A percentile compares a stretch with the other conserved stretches of the same genome.
Evolutionary conservation across 2,888 invertebrate species (phyloP).

Genomic region (Sylvicola cinctus): DNA sequence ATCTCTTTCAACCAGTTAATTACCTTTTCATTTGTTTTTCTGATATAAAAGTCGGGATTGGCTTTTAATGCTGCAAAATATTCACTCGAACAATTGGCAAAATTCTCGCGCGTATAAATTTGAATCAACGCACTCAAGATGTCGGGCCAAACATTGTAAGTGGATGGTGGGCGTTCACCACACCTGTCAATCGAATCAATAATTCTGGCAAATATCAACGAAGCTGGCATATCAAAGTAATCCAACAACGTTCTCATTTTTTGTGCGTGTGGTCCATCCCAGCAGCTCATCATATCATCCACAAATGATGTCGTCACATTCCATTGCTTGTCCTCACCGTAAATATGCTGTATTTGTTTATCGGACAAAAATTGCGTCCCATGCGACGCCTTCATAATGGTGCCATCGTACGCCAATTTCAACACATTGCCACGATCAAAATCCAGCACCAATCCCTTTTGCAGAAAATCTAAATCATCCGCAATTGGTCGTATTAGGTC

Average conservation of each 20-base stretch:
- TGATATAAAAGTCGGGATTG: conserved; percentile 35
- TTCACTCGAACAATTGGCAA: conserved; percentile 30
- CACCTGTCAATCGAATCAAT: conserved; percentile 39
- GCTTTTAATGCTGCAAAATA: conserved; percentile 39
- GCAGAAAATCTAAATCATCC: conserved; percentile 39
- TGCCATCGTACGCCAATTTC: conserved; percentile 36
- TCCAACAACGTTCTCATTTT: conserved; percentile 44
- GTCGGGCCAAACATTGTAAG: conserved; percentile 42
- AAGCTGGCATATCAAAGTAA: conserved; percentile 49
- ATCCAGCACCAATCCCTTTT: conserved; percentile 53
- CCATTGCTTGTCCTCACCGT: conserved; percentile 37
- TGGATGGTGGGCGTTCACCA: conserved; percentile 12
- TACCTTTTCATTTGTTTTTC: conserved; percentile 29
- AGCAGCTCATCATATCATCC: conserved; percentile 32
- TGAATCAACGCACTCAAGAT: conserved; percentile 35
- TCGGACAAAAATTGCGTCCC: conserved; percentile 35
- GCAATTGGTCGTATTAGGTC: conserved; percentile 29
- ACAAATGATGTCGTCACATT: conserved; percentile 29
- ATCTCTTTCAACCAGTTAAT: conserved; percentile 37
- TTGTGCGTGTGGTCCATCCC: conserved; percentile 37
- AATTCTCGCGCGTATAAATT: conserved; percentile 38
- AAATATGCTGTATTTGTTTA: conserved; percentile 31
- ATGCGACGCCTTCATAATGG: conserved; percentile 41
- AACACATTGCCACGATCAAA: conserved; percentile 40
- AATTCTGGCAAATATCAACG: conserved; percentile 40